Base-by-base conservation (phyloP, 2,797 vertebrate species). In the Gymnothorax javanicus region DNA sequence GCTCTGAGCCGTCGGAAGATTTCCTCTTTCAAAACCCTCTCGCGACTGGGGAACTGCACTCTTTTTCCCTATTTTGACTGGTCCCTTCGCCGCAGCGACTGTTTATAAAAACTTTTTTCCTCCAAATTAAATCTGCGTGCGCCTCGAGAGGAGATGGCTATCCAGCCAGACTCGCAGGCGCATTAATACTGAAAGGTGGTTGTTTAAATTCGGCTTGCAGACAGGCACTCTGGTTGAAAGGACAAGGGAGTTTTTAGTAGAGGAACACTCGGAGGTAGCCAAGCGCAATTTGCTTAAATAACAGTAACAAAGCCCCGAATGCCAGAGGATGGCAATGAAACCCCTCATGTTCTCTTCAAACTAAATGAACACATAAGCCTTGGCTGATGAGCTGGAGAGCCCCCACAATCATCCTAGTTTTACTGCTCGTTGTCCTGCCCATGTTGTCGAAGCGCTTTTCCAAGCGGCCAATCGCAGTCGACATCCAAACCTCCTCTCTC, bases 281-380 rank as follows among this genome's bases (percentile, higher is more conserved):
- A 27, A 86, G 90, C 84, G 67, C 59, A 89, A 88, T 92, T 91
- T 91, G 67, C 87, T 90, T 90, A 87, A 91, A 91, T 91, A 90
- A 85, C 89, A 88, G 92, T 91, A 90, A 86, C 90, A 85, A 54
- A 85, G 89, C 82, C 83, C 86, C 89, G 92, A 86, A 91, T 90
- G 89, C 89, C 90, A 90, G 86, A 86, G 86, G 81, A 52, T 3
- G 27, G 64, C 73, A 73, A 75, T 87, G 12, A 87, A 73, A 43
- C 57, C 11, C 62, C 57, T 60, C 43, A 13, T 64, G 23, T 87
- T 87, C 69, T 27, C 71, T 60, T 87, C 69, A 62, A n/a, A 52
- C 43, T 81, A 83, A 87, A 77, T 27, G 33, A 79, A 17, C 43
- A 87, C 60, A 59, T 20, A 75, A 9, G 64, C 54, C 7, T 2